phyloP scores from a whole-genome alignment of 2,797 vertebrate genomes.

The Anguilla anguilla region DNA sequence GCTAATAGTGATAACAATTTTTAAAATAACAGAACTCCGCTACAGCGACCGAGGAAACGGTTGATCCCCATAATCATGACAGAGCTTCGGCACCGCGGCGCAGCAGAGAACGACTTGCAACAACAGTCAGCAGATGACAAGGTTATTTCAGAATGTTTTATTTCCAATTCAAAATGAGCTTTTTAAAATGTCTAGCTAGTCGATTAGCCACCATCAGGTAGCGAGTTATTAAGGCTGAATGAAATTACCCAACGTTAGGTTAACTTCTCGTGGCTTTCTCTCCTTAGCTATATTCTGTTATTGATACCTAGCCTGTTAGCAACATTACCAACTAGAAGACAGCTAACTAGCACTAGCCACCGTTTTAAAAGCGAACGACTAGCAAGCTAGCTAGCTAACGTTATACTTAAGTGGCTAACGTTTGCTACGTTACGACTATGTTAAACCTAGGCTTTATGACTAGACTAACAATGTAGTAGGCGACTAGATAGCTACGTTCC shows the following conservation, averaged over 20 bases:
- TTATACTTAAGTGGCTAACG: background rate
- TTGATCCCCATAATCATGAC: slow-evolving; percentile 61
- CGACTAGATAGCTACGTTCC: background rate
- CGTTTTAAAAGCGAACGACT: background rate
- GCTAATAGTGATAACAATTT: slow-evolving; percentile 7
- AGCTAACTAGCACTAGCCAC: background rate
- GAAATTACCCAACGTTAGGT: background rate
- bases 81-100: slow-evolving; percentile 73
- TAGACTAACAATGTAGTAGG: too few species aligned
- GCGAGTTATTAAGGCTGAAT: background rate
- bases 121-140: slow-evolving; percentile 72
- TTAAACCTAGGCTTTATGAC: background rate
- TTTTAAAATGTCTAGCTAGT: too few species aligned
- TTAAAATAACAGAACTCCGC: slow-evolving; percentile 33
- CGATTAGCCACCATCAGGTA: background rate
- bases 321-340: background rate
- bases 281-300: background rate
- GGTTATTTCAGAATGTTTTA: slow-evolving; percentile 42
- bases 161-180: background rate
- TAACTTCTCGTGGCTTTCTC: too few species aligned
- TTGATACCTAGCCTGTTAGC: background rate
- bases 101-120: slow-evolving; percentile 62
- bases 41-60: slow-evolving; percentile 31
- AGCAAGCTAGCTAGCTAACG: background rate
- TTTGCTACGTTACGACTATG: background rate